These are phyloP conservation scores for Xiphorhynchus erythropygius DNA, from an alignment of 2,797 vertebrate genomes.

Conservation along the genomic window DNA sequence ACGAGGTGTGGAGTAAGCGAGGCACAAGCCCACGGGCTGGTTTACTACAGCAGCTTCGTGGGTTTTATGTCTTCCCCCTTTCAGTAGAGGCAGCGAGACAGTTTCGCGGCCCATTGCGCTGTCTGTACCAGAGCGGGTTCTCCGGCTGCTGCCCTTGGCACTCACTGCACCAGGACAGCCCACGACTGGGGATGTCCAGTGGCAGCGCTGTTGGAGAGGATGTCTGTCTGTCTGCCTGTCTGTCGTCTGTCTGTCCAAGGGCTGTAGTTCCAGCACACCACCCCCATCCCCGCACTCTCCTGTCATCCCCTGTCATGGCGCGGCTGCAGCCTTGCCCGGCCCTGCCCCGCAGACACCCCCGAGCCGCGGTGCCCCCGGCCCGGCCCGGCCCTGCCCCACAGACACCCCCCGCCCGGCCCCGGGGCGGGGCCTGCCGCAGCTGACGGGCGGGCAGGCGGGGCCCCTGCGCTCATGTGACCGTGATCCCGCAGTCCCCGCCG, in stretches of 20 bases:
- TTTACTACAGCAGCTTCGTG: neutral
- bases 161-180: neutral
- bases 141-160: neutral
- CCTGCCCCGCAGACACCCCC: neutral
- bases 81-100: neutral
- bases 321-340: neutral
- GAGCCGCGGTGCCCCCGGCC: too few species aligned
- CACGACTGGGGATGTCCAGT: neutral
- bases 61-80: neutral
- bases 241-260: too few species aligned
- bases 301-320: rapidly evolving
- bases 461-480: conserved; percentile 21
- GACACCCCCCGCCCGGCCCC: too few species aligned
- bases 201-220: neutral
- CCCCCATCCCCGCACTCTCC: neutral
- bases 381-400: neutral
- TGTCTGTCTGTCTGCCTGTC: neutral
- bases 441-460: neutral
- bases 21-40: neutral
- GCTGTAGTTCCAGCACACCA: neutral
- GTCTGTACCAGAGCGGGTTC: too few species aligned
- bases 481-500: too few species aligned
- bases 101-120: neutral
- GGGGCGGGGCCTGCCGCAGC: neutral
- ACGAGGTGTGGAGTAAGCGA: rapidly evolving